These are phyloP conservation scores for Psittacula echo DNA, from an alignment of 2,797 vertebrate genomes.

Conservation along the genomic window DNA sequence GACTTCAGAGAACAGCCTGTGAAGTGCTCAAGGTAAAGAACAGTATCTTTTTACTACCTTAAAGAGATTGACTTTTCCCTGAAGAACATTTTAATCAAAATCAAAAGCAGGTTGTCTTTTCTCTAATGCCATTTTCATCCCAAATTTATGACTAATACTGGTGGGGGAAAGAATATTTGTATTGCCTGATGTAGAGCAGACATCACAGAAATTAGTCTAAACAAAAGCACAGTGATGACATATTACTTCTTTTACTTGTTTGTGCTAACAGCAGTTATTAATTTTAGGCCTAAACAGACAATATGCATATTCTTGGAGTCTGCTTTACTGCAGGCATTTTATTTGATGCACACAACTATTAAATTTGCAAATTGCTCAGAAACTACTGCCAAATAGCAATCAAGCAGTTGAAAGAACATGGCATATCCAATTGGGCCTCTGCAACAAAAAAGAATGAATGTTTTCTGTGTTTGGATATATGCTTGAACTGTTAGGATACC, in stretches of 20 bases:
- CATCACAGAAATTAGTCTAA: constrained; percentile 68
- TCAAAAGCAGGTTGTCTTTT: constrained; percentile 31
- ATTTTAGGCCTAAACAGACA: constrained; percentile 70
- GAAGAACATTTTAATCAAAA: constrained; percentile 49
- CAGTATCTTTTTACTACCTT: neutral
- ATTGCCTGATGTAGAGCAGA: constrained; percentile 51
- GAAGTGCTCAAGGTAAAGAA: neutral
- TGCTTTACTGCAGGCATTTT: constrained; percentile 71
- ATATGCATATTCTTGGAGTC: constrained; percentile 70
- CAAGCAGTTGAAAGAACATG: constrained; percentile 68
- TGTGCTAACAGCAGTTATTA: constrained; percentile 66
- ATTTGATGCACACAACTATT: constrained; percentile 68
- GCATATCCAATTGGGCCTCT: neutral
- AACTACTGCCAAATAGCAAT: constrained; percentile 75
- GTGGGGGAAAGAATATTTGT: neutral
- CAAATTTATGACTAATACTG: constrained; percentile 54
- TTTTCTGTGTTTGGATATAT: constrained; percentile 49
- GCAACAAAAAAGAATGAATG: constrained; percentile 37
- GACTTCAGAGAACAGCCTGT: neutral
- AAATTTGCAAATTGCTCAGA: constrained; percentile 74
- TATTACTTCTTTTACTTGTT: constrained; percentile 53
- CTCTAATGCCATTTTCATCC: constrained; percentile 42
- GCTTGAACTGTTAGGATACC: constrained; percentile 39
- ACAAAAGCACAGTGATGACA: constrained; percentile 68
- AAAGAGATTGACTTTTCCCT: neutral